Percentiles rank a stretch among this genome's conserved stretches.
Conservation (phyloP, 92 coral and sea anemone genomes). For the Epizoanthus ramosus region DNA sequence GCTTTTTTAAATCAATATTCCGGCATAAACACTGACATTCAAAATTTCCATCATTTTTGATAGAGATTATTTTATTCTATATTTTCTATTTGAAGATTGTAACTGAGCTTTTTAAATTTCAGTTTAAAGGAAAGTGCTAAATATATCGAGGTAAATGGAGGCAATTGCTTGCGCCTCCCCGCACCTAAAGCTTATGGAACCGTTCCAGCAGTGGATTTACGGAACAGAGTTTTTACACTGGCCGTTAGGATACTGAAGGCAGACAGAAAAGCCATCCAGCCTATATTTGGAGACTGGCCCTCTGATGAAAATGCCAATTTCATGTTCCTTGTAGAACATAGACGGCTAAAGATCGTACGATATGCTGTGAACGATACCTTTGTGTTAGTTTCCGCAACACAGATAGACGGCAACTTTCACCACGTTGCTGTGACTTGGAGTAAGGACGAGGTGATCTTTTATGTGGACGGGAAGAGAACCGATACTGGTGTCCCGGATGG, state of each 20-base stretch:
- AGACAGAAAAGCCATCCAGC: background rate
- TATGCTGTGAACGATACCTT: background rate
- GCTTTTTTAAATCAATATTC: too few relatives aligned
- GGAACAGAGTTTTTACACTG: background rate
- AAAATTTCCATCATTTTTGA: too few relatives aligned
- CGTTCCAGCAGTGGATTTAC: background rate
- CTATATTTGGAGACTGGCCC: slow-evolving; percentile 21
- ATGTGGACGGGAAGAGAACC: background rate
- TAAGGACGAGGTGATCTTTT: background rate
- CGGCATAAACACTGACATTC: too few relatives aligned
- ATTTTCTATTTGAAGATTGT: too few relatives aligned
- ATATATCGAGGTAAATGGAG: too few relatives aligned
- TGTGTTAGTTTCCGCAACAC: background rate
- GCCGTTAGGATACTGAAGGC: background rate
- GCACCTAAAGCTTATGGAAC: background rate
- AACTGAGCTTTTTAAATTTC: too few relatives aligned
- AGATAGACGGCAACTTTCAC: background rate
- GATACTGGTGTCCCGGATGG: background rate
- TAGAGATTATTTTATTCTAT: too few relatives aligned
- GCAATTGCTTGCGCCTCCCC: too few relatives aligned
- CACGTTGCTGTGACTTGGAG: slow-evolving; percentile 17
- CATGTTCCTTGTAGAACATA: background rate
- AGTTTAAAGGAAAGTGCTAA: too few relatives aligned
- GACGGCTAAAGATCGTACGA: background rate
- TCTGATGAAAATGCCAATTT: background rate